phyloP scores from a whole-genome alignment of 1,140 invertebrate genomes.

The Drosophila nigromelanica region DNA sequence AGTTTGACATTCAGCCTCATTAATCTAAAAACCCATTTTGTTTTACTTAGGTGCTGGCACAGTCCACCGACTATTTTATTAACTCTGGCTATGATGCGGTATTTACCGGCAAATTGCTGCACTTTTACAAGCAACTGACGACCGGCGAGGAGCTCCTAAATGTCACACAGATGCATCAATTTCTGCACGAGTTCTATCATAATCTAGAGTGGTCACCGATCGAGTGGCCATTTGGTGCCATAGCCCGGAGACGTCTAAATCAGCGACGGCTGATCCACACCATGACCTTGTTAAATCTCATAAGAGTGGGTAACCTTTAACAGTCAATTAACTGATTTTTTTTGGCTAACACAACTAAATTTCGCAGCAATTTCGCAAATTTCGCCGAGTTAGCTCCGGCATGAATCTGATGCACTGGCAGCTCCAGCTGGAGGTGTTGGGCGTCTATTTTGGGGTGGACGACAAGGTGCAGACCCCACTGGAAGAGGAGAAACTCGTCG shows the following conservation, averaged over 20 bases:
- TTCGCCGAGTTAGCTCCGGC: slow-evolving; percentile 3
- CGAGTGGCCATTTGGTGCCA: no score
- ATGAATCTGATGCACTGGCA: slow-evolving; percentile 32
- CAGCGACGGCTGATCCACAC: slow-evolving; percentile 25
- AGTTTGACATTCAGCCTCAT: no score
- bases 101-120: background rate
- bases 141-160: background rate
- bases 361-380: slow-evolving; percentile 24
- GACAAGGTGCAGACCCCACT: background rate
- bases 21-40: no score
- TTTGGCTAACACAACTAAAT: background rate
- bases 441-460: slow-evolving; percentile 2
- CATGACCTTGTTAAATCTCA: slow-evolving; percentile 27
- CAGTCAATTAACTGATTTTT: no score
- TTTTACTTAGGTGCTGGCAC: background rate
- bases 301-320: slow-evolving; percentile 16
- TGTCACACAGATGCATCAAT: slow-evolving; percentile 3
- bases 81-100: slow-evolving; percentile 18
- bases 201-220: background rate
- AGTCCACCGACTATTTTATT: background rate
- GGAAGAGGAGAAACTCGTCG: slow-evolving; percentile 10
- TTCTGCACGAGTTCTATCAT: slow-evolving; percentile 17
- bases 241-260: background rate
- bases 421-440: slow-evolving; percentile 19
- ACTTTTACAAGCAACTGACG: background rate